Base-by-base conservation (phyloP, 1,140 invertebrate species). In the Ceratosolen solmsi region DNA sequence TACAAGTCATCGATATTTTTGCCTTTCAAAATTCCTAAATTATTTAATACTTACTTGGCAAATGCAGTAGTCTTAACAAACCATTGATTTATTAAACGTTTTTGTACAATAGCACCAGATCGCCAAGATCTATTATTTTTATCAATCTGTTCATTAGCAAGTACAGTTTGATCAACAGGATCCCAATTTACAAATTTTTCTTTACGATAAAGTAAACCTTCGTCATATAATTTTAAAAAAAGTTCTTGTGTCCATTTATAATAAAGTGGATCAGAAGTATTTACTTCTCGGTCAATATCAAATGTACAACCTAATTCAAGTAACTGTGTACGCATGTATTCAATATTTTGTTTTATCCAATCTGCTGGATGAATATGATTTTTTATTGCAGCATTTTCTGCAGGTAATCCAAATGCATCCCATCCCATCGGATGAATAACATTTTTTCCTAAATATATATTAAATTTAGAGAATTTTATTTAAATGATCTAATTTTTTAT, bases 391-490 rank as follows among this genome's bases (percentile, higher is more conserved):
- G 99, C 99, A 94, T 99, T 99, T 92, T 99, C 99, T 4, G 99
- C 99, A 30, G 99, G 99, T 65, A 99, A 92, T 51, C 99, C 99
- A 94, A 99, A 99, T 11, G 98, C 97, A 94, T 99, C 99, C 98
- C 98, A 99, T 1, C 99, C 99, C 92, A 99, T 99, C n/a, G 98
- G 98, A 92, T 99, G 97, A 80, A 99, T 92, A 0, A 96, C 95
- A 90, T 93, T 85, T 82, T 89, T 87, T 80, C 89, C 90, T 91
- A 68, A 82, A 85, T 70, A 60, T 9, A 58, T 15, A 79, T 77
- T 82, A 76, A 76, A 82, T 84, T 84, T 38, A 22, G 11, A 70
- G 41, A 22, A 79, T 76, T 74, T 46, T 46, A 46, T 46, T 46
- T 46, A 46, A 46, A 46, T 46, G 13, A 46, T 7, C 5, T 46